These are phyloP conservation scores for Hippocampus guttulatus DNA, from an alignment of 2,113 vertebrate genomes.

Conservation along the genomic window DNA sequence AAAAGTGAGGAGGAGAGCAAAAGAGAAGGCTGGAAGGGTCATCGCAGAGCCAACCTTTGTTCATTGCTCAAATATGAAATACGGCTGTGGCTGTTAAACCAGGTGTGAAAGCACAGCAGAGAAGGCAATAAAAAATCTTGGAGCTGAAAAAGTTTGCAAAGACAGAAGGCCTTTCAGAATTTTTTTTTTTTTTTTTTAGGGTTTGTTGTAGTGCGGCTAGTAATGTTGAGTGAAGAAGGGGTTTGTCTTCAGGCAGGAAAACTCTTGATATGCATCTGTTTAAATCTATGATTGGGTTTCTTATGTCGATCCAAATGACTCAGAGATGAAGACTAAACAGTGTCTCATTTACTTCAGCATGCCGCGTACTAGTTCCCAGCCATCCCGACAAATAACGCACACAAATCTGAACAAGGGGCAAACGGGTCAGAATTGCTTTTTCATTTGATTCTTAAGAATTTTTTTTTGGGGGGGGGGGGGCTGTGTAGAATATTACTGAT, in stretches of 20 bases:
- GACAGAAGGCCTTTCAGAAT: background rate
- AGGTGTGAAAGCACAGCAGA: background rate
- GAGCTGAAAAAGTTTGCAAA: constrained; percentile 2
- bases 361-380: no score
- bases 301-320: background rate
- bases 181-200: background rate
- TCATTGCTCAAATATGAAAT: constrained; percentile 17
- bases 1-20: constrained; percentile 22
- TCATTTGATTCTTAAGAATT: background rate
- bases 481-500: background rate
- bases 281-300: background rate
- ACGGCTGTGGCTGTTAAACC: constrained; percentile 8
- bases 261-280: background rate
- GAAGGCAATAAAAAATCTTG: background rate
- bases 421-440: background rate
- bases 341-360: background rate
- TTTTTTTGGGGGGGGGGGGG: no score
- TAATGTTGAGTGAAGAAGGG: background rate
- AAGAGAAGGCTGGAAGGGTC: constrained; percentile 17
- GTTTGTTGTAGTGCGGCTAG: background rate
- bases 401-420: background rate
- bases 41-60: constrained; percentile 36
- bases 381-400: no score
- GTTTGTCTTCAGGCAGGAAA: background rate
- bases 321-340: background rate